phyloP scores from a whole-genome alignment of 2,797 vertebrate genomes.

The Arremon brunneinucha region DNA sequence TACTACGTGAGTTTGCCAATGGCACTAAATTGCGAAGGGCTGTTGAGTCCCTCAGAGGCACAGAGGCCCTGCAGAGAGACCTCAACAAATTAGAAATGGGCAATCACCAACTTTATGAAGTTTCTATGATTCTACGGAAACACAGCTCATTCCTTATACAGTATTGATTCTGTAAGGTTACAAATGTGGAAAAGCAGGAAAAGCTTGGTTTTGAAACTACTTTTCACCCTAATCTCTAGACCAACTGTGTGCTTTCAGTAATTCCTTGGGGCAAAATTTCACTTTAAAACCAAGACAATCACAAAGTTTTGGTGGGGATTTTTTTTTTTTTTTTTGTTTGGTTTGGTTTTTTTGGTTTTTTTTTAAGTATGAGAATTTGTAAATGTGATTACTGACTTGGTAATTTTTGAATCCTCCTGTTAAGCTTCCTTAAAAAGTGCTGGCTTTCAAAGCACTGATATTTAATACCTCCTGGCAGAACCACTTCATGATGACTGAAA shows the following conservation, averaged over 20 bases:
- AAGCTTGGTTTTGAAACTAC: not conserved
- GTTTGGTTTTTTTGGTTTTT: not conserved
- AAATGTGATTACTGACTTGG: not conserved
- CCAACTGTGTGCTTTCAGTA: not conserved
- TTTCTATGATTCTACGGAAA: not conserved
- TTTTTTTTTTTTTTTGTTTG: no score
- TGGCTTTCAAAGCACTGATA: slow-evolving; percentile 16
- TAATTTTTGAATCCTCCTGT: not conserved
- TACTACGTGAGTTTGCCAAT: not conserved
- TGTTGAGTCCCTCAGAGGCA: not conserved
- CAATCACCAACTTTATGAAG: not conserved
- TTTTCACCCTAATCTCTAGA: not conserved
- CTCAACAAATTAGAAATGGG: not conserved
- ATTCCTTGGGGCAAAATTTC: not conserved
- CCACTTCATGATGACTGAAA: not conserved
- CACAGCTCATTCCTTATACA: not conserved
- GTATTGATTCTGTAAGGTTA: not conserved
- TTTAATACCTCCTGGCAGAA: not conserved
- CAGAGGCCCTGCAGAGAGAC: not conserved
- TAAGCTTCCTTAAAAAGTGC: not conserved
- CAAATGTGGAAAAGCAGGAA: not conserved
- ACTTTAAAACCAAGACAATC: not conserved
- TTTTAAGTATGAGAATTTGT: not conserved
- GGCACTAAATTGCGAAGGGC: not conserved
- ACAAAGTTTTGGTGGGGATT: not conserved